Evolutionary conservation across 2,113 vertebrate genomes (phyloP).

Genomic region (Uropsilus gracilis): DNA sequence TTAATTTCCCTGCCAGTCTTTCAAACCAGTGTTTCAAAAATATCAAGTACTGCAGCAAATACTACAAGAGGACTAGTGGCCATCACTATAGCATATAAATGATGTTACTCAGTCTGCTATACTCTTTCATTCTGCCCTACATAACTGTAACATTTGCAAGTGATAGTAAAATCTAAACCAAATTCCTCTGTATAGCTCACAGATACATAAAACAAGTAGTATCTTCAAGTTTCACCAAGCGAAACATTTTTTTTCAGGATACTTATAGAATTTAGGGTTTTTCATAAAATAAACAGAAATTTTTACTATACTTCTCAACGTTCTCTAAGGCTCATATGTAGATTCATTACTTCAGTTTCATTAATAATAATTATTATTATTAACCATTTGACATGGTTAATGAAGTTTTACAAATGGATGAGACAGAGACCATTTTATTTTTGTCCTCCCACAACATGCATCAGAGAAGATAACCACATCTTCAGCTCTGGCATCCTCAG

Average conservation of each 20-base stretch:
- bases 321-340: neutral
- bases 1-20: slow-evolving; percentile 55
- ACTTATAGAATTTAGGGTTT: neutral
- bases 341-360: neutral
- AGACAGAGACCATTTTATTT: neutral
- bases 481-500: too few species aligned
- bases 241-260: neutral
- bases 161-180: neutral
- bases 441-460: too few species aligned
- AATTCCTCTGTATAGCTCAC: too few species aligned
- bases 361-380: too few species aligned
- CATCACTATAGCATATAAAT: neutral
- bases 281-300: neutral
- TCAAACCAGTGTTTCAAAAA: slow-evolving; percentile 8
- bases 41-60: slow-evolving; percentile 2
- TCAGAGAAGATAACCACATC: too few species aligned
- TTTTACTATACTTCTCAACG: neutral
- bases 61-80: neutral
- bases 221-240: neutral
- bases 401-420: neutral
- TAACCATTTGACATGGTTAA: neutral
- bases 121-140: neutral
- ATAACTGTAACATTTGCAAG: neutral
- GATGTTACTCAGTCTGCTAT: neutral
- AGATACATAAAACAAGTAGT: neutral